Evolutionary conservation across 2,888 invertebrate genomes (phyloP).

Genomic region (Lasioglossum pauxillum): DNA sequence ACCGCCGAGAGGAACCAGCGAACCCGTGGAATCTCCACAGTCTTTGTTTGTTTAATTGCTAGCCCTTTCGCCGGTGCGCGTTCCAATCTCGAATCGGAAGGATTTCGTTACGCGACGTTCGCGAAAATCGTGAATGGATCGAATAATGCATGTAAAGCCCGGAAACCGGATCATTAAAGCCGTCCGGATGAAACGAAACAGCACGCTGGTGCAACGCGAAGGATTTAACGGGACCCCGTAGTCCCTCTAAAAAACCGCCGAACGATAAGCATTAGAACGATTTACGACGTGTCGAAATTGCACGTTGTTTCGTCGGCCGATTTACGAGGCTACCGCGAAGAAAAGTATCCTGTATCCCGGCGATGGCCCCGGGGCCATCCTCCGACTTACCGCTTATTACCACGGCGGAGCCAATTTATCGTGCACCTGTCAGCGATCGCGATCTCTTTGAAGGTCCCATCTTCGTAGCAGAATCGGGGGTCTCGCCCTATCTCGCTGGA

Average conservation of each 20-base stretch:
- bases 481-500: slow-evolving; percentile 48
- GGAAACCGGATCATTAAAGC: no score
- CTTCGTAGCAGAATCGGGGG: slow-evolving; percentile 9
- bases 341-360: slow-evolving; percentile 46
- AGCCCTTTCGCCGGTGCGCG: neutral
- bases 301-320: slow-evolving; percentile 62
- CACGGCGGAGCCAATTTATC: slow-evolving; percentile 70
- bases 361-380: slow-evolving; percentile 54
- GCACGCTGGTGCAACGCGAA: no score
- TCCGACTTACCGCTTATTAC: slow-evolving; percentile 70
- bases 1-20: neutral
- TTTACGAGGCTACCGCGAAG: slow-evolving; percentile 59
- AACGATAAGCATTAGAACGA: slow-evolving; percentile 20
- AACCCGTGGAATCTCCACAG: neutral
- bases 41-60: neutral
- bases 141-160: no score
- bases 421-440: slow-evolving; percentile 74
- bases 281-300: slow-evolving; percentile 73
- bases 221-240: neutral
- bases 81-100: neutral
- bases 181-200: neutral
- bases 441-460: slow-evolving; percentile 72
- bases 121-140: no score
- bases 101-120: neutral
- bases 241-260: neutral